A percentile compares a stretch with the other conserved stretches of the same genome.
phyloP scores from a whole-genome alignment of 2,888 invertebrate genomes.

The Leptopilina syphax region DNA sequence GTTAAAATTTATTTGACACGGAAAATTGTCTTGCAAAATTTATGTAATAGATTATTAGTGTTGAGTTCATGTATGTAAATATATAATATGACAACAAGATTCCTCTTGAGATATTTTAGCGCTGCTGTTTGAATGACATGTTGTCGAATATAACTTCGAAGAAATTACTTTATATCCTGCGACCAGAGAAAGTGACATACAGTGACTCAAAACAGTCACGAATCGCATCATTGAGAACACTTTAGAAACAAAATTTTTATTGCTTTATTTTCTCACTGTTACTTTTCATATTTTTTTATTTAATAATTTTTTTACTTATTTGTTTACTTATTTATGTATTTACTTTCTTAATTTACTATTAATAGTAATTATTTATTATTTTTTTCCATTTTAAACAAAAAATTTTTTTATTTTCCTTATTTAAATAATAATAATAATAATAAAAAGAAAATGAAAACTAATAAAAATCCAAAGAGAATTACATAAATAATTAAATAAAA shows the following conservation, averaged over 20 bases:
- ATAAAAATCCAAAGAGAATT: no score
- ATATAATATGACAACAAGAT: constrained; percentile 6
- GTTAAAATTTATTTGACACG: constrained; percentile 1
- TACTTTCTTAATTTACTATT: no score
- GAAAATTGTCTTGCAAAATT: background rate
- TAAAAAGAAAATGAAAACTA: no score
- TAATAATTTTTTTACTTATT: no score
- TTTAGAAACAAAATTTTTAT: background rate
- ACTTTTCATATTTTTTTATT: background rate
- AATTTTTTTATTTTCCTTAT: no score
- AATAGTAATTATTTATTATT: no score
- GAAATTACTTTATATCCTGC: constrained; percentile 27
- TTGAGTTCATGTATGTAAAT: background rate
- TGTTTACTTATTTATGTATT: no score
- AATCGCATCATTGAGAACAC: constrained; percentile 30
- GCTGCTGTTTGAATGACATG: background rate
- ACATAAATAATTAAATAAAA: no score
- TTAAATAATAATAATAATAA: no score
- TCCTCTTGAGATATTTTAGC: constrained; percentile 26
- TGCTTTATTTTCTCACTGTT: background rate
- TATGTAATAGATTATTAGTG: background rate
- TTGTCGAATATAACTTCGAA: background rate
- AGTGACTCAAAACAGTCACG: constrained; percentile 31
- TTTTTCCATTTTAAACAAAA: no score
- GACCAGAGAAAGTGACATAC: constrained; percentile 19